A percentile compares a stretch with the other conserved stretches of the same genome.
These are phyloP conservation scores for Rhinogobio ventralis DNA, from an alignment of 2,797 vertebrate species.

Conservation along the genomic window DNA sequence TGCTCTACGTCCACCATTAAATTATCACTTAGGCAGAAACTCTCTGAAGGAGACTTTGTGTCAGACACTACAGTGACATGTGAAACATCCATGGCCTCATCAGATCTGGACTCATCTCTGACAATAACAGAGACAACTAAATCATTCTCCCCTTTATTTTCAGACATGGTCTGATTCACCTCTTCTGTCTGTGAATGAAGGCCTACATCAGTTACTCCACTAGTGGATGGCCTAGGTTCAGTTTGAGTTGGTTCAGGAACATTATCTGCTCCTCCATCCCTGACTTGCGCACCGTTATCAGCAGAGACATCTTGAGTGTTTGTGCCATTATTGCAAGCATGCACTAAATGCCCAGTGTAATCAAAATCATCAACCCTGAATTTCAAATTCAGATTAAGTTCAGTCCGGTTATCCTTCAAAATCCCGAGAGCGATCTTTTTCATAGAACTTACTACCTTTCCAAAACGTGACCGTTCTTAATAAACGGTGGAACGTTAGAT, in stretches of 20 bases:
- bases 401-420: neutral
- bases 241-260: neutral
- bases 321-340: neutral
- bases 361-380: neutral
- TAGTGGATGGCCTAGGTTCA: neutral
- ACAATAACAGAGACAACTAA: too few species aligned
- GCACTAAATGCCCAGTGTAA: neutral
- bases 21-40: neutral
- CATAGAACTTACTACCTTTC: neutral
- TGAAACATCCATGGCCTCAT: neutral
- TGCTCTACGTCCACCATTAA: neutral
- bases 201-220: neutral
- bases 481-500: neutral
- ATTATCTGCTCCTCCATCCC: neutral
- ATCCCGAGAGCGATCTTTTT: neutral
- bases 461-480: neutral
- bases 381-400: slow-evolving; percentile 1
- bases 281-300: neutral
- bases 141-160: neutral
- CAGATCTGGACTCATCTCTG: too few species aligned
- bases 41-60: too few species aligned
- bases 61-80: neutral
- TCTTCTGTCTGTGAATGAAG: neutral
- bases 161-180: neutral
- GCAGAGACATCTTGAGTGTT: neutral